Base-by-base conservation (phyloP, 2,888 invertebrate species). In the Synanthedon tipuliformis region DNA sequence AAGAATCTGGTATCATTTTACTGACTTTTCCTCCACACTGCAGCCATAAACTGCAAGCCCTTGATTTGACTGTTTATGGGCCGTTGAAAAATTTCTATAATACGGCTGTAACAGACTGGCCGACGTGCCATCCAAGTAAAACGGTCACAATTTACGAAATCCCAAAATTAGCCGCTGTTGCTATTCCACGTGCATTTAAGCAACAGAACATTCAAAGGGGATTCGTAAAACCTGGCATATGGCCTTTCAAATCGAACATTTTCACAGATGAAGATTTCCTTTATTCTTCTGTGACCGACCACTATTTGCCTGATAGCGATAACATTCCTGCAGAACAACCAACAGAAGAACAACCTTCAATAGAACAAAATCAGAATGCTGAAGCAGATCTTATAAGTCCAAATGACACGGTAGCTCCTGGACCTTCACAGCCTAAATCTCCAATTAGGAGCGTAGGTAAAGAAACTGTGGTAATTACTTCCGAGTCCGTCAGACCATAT, bases 201-300 rank as follows among this genome's bases (percentile, higher is more conserved):
- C 52, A 15, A 48, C 54, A 55, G 48, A 61, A 61, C 51, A 60
- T 61, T 40, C 55, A 56, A 57, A 57, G 34, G 16, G 59, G 61
- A 57, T 63, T 63, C 55, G 55, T 56, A 57, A 59, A 59, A 58
- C 40, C 58, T 56, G 61, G 60, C 15, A 61, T 63, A 53, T 60
- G 56, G 54, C 60, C 63, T 40, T 58, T 59, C 1, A 59, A 63
- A 54, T 55, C 54, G 52, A 56, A 61, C 41, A 61, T 61, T 18
- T 63, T 63, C 55, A 27, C 57, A 41, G 54, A 63, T 54, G 59
- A 58, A 55, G 60, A 60, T 55, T 57, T 57, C 48, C 53, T 52
- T 50, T 54, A 55, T 40, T 54, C 56, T 54, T 54, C 53, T 56
- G 56, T 62, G n/a, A 61, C 62, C 51, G 59, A 59, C 55, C 54